Evolutionary conservation across 2,113 vertebrate species (phyloP), one percentile per base, ranked within the genome.

Genomic region (Nerophis lumbriciformis): DNA sequence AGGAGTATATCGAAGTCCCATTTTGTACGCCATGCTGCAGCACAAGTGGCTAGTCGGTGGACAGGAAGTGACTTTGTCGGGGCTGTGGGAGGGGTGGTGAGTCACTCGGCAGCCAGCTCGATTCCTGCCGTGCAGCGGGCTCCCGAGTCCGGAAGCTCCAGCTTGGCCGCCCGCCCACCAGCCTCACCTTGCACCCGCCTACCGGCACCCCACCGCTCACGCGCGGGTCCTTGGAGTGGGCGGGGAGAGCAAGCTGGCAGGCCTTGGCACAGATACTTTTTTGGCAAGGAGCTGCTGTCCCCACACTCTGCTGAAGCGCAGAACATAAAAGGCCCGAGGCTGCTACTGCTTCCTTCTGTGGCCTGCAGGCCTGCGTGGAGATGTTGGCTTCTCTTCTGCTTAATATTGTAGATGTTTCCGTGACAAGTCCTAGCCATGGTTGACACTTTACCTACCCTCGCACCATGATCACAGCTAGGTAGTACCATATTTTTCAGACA

Each of bases 61-160:
- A 73, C 71, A 19, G 7, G 21, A 42, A 52, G 75, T 59, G 73
- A 76, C 75, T 72, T 71, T 82, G 79, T 84, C 77, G 80, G 80
- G 42, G 77, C 81, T 74, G 85, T 88, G 80, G 86, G 87, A 89
- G 84, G 78, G 79, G 81, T 82, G 71, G 84, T 90, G 90, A 88
- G 84, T 90, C 88, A 88, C 77, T 78, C 80, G 15, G 73, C 80
- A 86, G 81, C 81, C 81, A 69, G 85, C 84, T 88, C 82, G 81
- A 86, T 89, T 28, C 86, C 83, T 87, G 84, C 90, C 86, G 87
- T 82, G 81, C 86, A 85, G 84, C 79, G 77, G 80, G 83, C 87
- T 86, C 81, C 78, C 65, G 52, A 85, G 87, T 88, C 88, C 87
- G 89, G 86, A 87, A 88, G 88, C 89, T 87, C 85, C 86, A 83